Evolutionary conservation across 2,797 vertebrate species (phyloP), one percentile per base, ranked within the genome.

Genomic region (Cottoperca gobio): DNA sequence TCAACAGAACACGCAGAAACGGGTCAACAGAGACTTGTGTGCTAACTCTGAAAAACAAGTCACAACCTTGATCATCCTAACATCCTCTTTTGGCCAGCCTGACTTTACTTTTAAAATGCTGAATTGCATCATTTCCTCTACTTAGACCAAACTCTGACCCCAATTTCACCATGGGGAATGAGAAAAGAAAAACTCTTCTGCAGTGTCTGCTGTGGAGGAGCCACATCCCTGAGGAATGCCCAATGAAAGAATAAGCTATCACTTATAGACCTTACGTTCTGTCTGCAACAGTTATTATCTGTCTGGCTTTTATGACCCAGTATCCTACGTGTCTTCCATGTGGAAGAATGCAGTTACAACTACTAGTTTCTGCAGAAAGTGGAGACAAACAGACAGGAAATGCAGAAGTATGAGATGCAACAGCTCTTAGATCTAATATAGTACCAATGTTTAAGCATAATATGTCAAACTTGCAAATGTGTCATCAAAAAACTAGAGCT

Each of bases 71-170:
- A 57, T 8, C 50, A 10, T 17, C 14, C 40, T 5, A 17, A 48
- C 64, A 31, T 45, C 31, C 46, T 53, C 19, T 46, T 60, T 43
- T 65, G 24, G 24, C 50, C 5, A 5, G n/a, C 3, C 16, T n/a
- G 42, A 16, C 0, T 2, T 49, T 50, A 19, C 49, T 65, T 50
- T 19, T 39, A 52, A 64, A 28, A 37, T 31, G 31, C 31, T 46
- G 16, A 46, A 31, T 23, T 70, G 39, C 55, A 78, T 24, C 3
- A 26, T 71, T 74, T 66, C 59, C 33, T 71, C 26, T 13, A 24
- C 14, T 60, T 76, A 60, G 31, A 39, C 46, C 45, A 61, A 85
- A 57, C 45, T 50, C 26, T 77, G 52, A 70, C 50, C 33, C 13
- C 1, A 19, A 69, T 73, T 58, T 66, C 59, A 82, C 54, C 57